Evolutionary conservation across 2,797 vertebrate species (phyloP), one percentile per base, ranked within the genome.

Genomic region (Catharus ustulatus): DNA sequence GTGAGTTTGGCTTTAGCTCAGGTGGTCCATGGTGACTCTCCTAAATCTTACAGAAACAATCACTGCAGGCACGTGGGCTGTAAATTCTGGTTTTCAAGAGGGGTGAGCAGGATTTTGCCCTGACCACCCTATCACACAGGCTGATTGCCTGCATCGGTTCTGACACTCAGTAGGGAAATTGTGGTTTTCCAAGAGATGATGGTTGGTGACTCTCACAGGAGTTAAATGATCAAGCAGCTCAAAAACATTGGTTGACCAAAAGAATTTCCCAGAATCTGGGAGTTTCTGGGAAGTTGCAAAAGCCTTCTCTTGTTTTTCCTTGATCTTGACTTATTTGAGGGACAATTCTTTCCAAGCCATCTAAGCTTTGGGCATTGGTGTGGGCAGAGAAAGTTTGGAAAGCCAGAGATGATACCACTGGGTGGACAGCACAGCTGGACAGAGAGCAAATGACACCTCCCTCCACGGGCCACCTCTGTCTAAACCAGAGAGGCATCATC

Each of bases 1-100:
- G 99, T 99, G 97, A 98, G 94, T 59, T 82, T 71, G 5, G 1
- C 2, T 2, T 61, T 86, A 29, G 32, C 80, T 87, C 67, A 11
- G 45, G 38, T 59, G 82, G 48, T 83, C 64, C 2, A 0, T 24
- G 51, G 48, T 71, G 64, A 30, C 27, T 57, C 45, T 69, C 51
- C 69, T 34, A 29, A 30, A 26, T 4, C 17, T 66, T 81, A 8
- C 4, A 43, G 54, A 30, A 45, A 51, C 38, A 61, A 40, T 64
- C 55, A 2, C 19, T 82, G 58, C 45, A 49, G 76, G 32, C 48
- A 49, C 1, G 0, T 43, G 59, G 52, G 57, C n/a, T 89, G 42
- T 16, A 87, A 87, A 82, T 51, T 69, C 48, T 78, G 21, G 1
- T 74, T 90, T 69, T 71, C 16, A 48, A 69, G 29, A 13, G 52